Evolutionary conservation across 2,888 invertebrate genomes (phyloP), one percentile per base, ranked within the genome.

Genomic region (Lepidocyrtoides sp.): DNA sequence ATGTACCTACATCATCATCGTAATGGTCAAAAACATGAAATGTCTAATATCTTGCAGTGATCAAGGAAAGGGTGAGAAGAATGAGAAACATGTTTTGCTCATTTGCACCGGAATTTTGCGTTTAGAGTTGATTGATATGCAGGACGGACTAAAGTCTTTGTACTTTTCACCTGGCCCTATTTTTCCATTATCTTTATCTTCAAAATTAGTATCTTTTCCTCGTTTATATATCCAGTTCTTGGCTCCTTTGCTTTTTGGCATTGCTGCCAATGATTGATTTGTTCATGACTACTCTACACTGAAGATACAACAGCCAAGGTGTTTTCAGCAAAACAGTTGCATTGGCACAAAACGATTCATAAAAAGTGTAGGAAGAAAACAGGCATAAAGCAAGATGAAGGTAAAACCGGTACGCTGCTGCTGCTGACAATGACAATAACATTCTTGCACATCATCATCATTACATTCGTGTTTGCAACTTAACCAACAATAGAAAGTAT

Each of bases 261-360:
- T 57, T 79, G 0, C n/a, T 63, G n/a, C 17, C 51, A 69, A 60
- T 84, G 84, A 85, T 85, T 85, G 85, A 85, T 85, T 72, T 36
- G 48, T 85, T 69, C 82, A 51, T 36, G 66, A 17, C 14, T 66
- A n/a, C n/a, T n/a, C n/a, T n/a, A n/a, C n/a, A n/a, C n/a, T n/a
- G n/a, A n/a, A n/a, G n/a, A n/a, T n/a, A n/a, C 66, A 83, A 20
- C n/a, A n/a, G 54, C 12, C 48, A 63, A 63, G 32, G 0, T 29
- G 60, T 10, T 10, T 32, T 63, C 32, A 63, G 32, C 63, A 63
- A 32, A 5, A 12, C 23, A 57, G 23, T 32, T 29, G 29, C 32
- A 12, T n/a, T 63, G 57, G 0, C 5, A 57, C 57, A 57, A n/a
- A n/a, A n/a, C n/a, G n/a, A 48, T n/a, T 36, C 2, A 48, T 48